A percentile compares a stretch with the other conserved stretches of the same genome.
Conservation (phyloP, 2,797 vertebrate species). For the Mormyrus proboscirostris region DNA sequence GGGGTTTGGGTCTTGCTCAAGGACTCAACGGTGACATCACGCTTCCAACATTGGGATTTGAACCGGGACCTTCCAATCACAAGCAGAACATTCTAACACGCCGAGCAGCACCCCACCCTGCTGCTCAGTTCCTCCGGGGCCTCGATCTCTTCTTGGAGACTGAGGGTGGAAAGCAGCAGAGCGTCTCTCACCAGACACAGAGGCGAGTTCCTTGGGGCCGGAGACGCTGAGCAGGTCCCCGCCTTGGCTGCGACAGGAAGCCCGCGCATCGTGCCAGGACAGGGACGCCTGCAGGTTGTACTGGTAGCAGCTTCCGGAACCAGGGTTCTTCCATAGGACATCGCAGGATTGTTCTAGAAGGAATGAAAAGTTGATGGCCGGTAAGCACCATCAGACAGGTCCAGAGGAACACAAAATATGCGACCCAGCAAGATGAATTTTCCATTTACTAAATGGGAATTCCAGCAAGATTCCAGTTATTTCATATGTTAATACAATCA, state of each 20-base stretch:
- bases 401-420: background rate
- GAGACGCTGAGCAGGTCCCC: conserved; percentile 81
- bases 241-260: conserved; percentile 84
- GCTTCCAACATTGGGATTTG: background rate
- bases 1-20: background rate
- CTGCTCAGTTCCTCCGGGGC: background rate
- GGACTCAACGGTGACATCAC: background rate
- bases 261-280: conserved; percentile 81
- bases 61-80: background rate
- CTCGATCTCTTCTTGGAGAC: background rate
- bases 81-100: background rate
- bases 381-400: background rate
- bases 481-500: background rate
- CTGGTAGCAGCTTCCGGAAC: conserved; percentile 74
- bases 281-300: conserved; percentile 71
- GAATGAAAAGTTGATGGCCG: background rate
- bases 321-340: conserved; percentile 60
- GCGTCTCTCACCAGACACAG: conserved; percentile 58
- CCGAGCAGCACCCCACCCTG: background rate
- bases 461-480: background rate
- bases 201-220: conserved; percentile 52
- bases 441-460: background rate
- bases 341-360: conserved; percentile 77
- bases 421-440: background rate
- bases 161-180: background rate